Evolutionary conservation across 2,113 vertebrate species (phyloP).

Genomic region (Acanthochromis polyacanthus): DNA sequence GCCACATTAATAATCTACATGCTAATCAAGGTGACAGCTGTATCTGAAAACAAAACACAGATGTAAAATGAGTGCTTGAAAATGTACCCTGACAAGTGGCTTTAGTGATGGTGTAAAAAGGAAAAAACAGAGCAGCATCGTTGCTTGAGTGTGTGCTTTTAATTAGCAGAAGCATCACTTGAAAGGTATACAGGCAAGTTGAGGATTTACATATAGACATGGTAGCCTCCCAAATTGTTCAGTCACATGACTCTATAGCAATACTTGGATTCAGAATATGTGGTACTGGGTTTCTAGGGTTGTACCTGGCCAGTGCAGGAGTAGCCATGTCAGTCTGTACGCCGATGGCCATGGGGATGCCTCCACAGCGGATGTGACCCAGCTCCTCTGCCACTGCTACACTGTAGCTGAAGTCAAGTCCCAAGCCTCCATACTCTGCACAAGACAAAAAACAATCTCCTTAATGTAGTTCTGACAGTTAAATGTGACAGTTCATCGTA

Average conservation of each 20-base stretch:
- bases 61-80: neutral
- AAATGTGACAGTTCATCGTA: neutral
- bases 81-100: no score
- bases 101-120: no score
- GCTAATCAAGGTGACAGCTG: neutral
- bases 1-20: no score
- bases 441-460: constrained; percentile 16
- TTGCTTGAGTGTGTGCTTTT: no score
- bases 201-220: no score
- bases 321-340: constrained; percentile 91
- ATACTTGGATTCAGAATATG: neutral
- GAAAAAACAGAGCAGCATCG: no score
- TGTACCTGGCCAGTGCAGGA: constrained; percentile 90
- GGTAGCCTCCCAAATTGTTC: no score
- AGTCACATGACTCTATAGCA: neutral
- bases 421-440: constrained; percentile 90
- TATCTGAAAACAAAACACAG: constrained; percentile 1
- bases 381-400: constrained; percentile 90
- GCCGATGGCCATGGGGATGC: constrained; percentile 90
- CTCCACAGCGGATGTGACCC: constrained; percentile 87
- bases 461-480: neutral
- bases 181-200: no score
- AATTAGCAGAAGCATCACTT: no score
- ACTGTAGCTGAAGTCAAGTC: constrained; percentile 91
- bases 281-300: neutral